These are phyloP conservation scores for Helarctos malayanus DNA, from an alignment of 2,797 vertebrate species.

Conservation along the genomic window DNA sequence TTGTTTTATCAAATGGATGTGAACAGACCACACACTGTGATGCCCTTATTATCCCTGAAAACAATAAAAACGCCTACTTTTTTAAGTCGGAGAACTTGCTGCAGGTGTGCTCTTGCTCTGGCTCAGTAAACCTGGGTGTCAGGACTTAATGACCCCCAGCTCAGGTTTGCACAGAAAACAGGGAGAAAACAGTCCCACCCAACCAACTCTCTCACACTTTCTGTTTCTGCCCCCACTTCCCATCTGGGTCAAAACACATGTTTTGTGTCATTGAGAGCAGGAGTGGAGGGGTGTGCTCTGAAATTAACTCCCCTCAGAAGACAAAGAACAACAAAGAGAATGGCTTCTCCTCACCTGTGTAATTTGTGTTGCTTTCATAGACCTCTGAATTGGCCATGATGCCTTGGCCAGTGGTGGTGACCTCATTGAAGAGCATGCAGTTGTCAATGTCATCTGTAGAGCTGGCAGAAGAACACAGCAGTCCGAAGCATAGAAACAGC, in stretches of 20 bases:
- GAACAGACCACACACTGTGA: neutral
- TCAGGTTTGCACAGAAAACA: neutral
- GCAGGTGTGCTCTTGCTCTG: neutral
- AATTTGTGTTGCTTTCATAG: conserved; percentile 53
- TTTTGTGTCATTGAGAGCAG: neutral
- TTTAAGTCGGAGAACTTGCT: neutral
- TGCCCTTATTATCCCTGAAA: neutral
- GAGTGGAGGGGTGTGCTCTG: neutral
- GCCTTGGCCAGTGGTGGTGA: fast-evolving
- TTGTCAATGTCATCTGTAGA: neutral
- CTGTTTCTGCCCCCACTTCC: neutral
- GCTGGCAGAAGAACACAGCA: neutral
- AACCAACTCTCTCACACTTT: neutral
- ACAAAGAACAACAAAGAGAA: neutral
- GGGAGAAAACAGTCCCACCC: neutral
- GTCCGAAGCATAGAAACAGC: conserved; percentile 62
- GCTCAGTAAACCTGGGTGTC: neutral
- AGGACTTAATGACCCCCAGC: neutral
- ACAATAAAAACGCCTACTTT: neutral
- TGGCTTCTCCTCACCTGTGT: conserved; percentile 79
- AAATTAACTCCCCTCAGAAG: neutral
- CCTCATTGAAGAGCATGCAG: neutral
- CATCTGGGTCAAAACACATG: neutral
- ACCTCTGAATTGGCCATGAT: fast-evolving
- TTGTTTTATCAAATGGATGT: neutral